Evolutionary conservation across 2,797 vertebrate species (phyloP).

Genomic region (Pipistrellus pipistrellus): DNA sequence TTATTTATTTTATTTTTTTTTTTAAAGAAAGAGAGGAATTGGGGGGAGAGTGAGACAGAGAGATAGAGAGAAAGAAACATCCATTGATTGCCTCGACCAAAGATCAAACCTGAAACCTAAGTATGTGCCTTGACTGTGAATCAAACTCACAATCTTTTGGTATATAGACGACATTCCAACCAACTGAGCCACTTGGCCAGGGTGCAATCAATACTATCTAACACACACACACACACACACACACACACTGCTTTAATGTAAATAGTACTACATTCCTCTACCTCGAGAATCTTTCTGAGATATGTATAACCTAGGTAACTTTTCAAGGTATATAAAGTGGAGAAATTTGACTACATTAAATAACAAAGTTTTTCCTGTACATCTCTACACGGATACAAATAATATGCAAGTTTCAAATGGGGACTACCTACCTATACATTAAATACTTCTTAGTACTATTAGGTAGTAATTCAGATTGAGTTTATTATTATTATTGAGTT

Average conservation of each 20-base stretch:
- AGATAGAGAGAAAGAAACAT: not conserved
- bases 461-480: not conserved
- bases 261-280: not conserved
- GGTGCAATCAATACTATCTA: not conserved
- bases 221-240: not conserved
- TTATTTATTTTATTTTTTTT: not conserved
- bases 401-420: slow-evolving; percentile 33
- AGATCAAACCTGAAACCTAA: not conserved
- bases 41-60: not conserved
- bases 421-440: not conserved
- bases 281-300: not conserved
- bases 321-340: slow-evolving; percentile 10
- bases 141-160: not conserved
- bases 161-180: not conserved
- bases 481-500: slow-evolving; percentile 11
- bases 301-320: not conserved
- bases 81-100: not conserved
- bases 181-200: not conserved
- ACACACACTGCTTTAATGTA: not conserved
- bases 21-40: not conserved
- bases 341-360: not conserved
- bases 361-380: not conserved
- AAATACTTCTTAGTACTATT: not conserved
- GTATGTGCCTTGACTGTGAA: not conserved
- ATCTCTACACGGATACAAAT: slow-evolving; percentile 4